Evolutionary conservation across 2,113 vertebrate species (phyloP), one percentile per base, ranked within the genome.

Genomic region (Alethe castanea): DNA sequence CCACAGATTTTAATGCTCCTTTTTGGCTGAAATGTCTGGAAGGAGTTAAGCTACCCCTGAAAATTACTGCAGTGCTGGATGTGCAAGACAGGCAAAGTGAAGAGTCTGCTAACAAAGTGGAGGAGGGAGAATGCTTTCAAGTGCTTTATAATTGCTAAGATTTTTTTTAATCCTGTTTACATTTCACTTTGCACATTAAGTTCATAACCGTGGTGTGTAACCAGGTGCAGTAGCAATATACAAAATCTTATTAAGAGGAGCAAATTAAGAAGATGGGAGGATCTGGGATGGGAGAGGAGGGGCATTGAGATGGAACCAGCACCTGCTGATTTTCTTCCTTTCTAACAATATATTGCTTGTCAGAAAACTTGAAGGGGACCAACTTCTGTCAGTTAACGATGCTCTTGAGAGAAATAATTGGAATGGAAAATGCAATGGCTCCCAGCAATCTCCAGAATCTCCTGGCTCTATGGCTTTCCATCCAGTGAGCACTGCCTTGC

Each of bases 161-260:
- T 31, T 53, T 81, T 86, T 76, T 76, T 23, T 5, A 28, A 82
- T 93, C 85, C 92, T 88, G 84, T 86, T 96, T 96, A 77, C 77
- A 53, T 96, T 95, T 92, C 71, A 81, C 90, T 95, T 94, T 85
- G 26, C 62, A 80, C 61, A 88, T 86, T 93, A 81, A 84, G 77
- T 86, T 84, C 83, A 73, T 87, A 86, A 91, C 90, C 1, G 0
- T 88, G 87, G 31, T 50, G 77, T 83, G 79, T 69, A 96, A 54
- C 74, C 81, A 78, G 88, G 86, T 80, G 78, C 61, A 83, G 71
- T 6, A 57, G 45, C 60, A 66, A 82, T 85, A 64, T 5, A 90
- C 40, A 44, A 94, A 92, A 95, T 88, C 90, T 83, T 92, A 93
- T 91, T 93, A 96, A 90, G 54, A 87, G 53, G 24, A 94, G 74